These are phyloP conservation scores for Cyanocitta stelleri DNA, from an alignment of 2,113 vertebrate genomes.

Conservation along the genomic window DNA sequence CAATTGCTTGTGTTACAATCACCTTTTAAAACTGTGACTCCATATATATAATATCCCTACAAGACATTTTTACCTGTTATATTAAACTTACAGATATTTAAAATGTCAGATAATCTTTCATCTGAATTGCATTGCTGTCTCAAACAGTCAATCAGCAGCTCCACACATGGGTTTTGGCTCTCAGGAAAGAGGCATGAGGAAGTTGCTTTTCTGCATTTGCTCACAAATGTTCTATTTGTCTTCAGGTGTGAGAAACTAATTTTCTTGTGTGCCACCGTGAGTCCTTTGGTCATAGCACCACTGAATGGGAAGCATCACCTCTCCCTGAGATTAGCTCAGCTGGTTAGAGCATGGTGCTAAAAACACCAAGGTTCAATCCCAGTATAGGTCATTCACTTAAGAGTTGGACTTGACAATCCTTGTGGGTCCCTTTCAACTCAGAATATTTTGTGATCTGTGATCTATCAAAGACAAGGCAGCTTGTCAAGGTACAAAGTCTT, in stretches of 20 bases:
- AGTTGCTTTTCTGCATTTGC: not conserved
- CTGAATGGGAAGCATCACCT: not conserved
- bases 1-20: slow-evolving; percentile 10
- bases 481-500: not conserved
- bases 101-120: slow-evolving; percentile 6
- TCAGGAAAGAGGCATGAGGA: not conserved
- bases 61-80: slow-evolving; percentile 5
- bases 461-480: not conserved
- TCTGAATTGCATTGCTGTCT: not conserved
- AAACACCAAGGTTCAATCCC: not conserved
- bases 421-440: not conserved
- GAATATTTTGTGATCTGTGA: not conserved
- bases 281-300: not conserved
- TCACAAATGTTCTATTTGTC: not conserved
- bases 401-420: not conserved
- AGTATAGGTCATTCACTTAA: not conserved
- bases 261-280: not conserved
- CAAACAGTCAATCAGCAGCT: not conserved
- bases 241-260: not conserved
- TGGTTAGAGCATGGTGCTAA: not conserved
- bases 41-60: not conserved
- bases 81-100: slow-evolving; percentile 42
- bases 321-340: not conserved
- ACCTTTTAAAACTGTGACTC: slow-evolving; percentile 10
- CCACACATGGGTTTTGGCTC: not conserved